Conservation (phyloP, 2,888 invertebrate genomes). For the Clepsis dumicolana region DNA sequence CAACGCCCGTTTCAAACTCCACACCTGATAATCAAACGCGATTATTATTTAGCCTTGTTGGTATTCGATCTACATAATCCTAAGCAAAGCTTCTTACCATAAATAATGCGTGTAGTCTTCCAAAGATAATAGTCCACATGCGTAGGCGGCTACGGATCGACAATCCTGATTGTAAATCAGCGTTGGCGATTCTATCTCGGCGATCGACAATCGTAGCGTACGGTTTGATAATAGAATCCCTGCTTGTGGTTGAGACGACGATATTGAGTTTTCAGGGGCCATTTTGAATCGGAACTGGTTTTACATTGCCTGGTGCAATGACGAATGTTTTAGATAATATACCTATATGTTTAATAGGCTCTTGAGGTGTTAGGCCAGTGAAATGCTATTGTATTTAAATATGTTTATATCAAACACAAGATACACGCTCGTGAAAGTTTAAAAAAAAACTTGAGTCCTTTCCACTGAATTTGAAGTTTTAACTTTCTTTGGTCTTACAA, state of each 20-base stretch:
- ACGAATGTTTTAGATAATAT: slow-evolving; percentile 15
- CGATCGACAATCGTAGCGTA: slow-evolving; percentile 41
- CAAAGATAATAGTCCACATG: slow-evolving; percentile 76
- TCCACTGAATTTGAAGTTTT: too few species aligned
- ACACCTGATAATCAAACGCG: slow-evolving; percentile 41
- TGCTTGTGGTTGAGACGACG: slow-evolving; percentile 29
- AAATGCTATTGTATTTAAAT: too few species aligned
- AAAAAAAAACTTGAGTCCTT: too few species aligned
- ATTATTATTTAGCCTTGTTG: slow-evolving; percentile 70
- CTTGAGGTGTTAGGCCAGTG: neutral
- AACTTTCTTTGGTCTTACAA: too few species aligned
- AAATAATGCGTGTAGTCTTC: slow-evolving; percentile 83
- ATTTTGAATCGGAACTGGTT: slow-evolving; percentile 39
- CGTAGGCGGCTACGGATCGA: slow-evolving; percentile 82
- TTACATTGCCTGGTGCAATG: slow-evolving; percentile 20
- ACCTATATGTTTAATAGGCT: too few species aligned
- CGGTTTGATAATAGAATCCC: slow-evolving; percentile 42
- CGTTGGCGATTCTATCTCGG: slow-evolving; percentile 50
- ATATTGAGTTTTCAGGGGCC: slow-evolving; percentile 30
- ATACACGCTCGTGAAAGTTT: too few species aligned
- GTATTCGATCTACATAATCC: slow-evolving; percentile 82
- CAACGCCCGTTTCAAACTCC: slow-evolving; percentile 34
- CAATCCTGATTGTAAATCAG: slow-evolving; percentile 85
- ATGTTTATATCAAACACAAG: too few species aligned
- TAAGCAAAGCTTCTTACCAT: slow-evolving; percentile 84